Percentiles rank a stretch among this genome's conserved stretches.
Conservation (phyloP, 2,113 vertebrate genomes). For the Neolamprologus falcicula region DNA sequence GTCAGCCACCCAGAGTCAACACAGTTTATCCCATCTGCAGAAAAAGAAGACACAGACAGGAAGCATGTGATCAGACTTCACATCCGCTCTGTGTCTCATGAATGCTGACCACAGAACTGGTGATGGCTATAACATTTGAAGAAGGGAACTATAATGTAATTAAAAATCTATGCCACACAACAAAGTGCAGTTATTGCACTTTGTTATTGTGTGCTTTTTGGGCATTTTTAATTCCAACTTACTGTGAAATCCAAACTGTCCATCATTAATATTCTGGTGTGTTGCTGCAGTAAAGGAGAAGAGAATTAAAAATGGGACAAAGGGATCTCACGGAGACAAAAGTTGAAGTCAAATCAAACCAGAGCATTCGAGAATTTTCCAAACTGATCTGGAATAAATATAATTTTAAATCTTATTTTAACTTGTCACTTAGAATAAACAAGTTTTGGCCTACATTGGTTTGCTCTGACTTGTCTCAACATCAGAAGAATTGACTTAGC, state of each 20-base stretch:
- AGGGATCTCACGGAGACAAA: neutral
- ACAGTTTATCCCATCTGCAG: conserved; percentile 79
- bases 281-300: conserved; percentile 72
- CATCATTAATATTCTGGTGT: conserved; percentile 77
- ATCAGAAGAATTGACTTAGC: neutral
- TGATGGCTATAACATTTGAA: neutral
- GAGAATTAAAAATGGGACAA: neutral
- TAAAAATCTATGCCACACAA: neutral
- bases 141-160: neutral
- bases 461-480: neutral
- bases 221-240: conserved; percentile 66
- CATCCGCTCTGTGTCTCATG: neutral
- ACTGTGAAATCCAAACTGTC: conserved; percentile 87
- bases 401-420: neutral
- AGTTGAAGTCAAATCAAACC: neutral
- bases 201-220: neutral
- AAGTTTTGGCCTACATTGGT: neutral
- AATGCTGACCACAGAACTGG: neutral
- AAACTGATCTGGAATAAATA: neutral
- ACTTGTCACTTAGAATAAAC: neutral
- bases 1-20: conserved; percentile 95
- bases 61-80: neutral
- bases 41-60: neutral
- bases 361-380: neutral
- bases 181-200: neutral